These are phyloP conservation scores for Baryphthengus martii DNA, from an alignment of 2,113 vertebrate genomes.

Conservation along the genomic window DNA sequence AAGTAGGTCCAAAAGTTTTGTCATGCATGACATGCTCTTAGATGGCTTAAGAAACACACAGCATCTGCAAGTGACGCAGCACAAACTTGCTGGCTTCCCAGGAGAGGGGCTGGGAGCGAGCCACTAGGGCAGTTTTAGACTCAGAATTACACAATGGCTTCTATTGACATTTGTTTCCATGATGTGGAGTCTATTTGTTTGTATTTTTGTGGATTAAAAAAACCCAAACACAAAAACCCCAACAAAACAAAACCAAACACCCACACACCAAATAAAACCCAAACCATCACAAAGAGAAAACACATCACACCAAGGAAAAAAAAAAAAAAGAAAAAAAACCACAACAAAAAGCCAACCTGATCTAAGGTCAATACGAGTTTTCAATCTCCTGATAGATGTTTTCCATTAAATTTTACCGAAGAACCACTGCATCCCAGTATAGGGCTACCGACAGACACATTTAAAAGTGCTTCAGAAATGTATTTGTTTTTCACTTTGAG, in stretches of 20 bases:
- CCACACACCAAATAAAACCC: neutral
- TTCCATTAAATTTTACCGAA: neutral
- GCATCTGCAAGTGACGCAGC: neutral
- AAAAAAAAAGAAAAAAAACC: fast-evolving
- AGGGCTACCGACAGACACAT: neutral
- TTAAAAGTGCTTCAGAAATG: neutral
- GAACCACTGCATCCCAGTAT: neutral
- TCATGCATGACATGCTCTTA: neutral
- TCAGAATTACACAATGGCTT: neutral
- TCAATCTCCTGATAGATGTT: neutral
- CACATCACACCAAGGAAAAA: too few relatives aligned
- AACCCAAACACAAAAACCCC: neutral
- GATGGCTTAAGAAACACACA: neutral
- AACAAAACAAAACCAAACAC: fast-evolving
- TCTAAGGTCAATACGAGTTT: neutral
- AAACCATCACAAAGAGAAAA: neutral
- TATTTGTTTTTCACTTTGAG: neutral
- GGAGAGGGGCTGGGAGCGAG: neutral
- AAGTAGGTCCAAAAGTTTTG: neutral
- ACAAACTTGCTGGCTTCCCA: neutral
- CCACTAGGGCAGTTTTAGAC: neutral
- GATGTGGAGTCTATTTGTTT: neutral
- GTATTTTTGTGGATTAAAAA: neutral
- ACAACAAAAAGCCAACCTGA: neutral
- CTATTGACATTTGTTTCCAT: neutral